Percentiles rank a stretch among this genome's conserved stretches.
Evolutionary conservation across 2,888 invertebrate genomes (phyloP).

Genomic region (Coleophora deauratella): DNA sequence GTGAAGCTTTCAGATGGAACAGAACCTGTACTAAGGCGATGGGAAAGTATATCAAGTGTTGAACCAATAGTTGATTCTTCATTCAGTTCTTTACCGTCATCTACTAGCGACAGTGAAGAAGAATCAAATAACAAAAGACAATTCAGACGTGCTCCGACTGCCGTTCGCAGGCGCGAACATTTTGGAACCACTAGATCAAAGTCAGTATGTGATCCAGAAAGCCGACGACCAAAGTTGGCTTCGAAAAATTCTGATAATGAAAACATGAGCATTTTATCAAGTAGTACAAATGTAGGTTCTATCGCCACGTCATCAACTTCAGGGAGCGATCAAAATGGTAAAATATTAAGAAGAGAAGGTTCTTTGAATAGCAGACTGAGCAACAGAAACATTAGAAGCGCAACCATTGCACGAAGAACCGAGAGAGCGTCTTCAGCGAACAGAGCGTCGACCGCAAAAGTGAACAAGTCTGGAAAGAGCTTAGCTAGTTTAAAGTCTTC

Average conservation of each 20-base stretch:
- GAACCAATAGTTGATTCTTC: conserved; percentile 82
- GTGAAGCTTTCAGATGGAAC: conserved; percentile 52
- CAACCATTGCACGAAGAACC: conserved; percentile 54
- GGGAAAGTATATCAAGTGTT: conserved; percentile 80
- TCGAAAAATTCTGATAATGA: conserved; percentile 55
- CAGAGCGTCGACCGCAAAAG: conserved; percentile 77
- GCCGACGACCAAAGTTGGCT: conserved; percentile 37
- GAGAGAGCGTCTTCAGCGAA: conserved; percentile 66
- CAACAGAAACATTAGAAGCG: conserved; percentile 65
- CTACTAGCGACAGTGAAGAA: conserved; percentile 64
- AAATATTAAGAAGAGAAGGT: conserved; percentile 49
- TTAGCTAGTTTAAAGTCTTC: conserved; percentile 59
- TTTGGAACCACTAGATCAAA: conserved; percentile 59
- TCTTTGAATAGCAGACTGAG: conserved; percentile 49
- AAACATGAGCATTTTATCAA: conserved; percentile 59
- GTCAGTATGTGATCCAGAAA: conserved; percentile 67
- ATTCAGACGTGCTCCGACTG: conserved; percentile 53
- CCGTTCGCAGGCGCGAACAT: conserved; percentile 51
- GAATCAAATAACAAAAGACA: conserved; percentile 49
- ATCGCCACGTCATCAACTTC: conserved; percentile 62
- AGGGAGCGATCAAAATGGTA: conserved; percentile 58
- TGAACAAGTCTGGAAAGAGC: conserved; percentile 68
- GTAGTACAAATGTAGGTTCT: conserved; percentile 56
- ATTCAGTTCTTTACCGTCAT: conserved; percentile 73
- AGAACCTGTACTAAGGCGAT: conserved; percentile 63